Conservation (phyloP, 1,140 invertebrate genomes). For the Platyura marginata region DNA sequence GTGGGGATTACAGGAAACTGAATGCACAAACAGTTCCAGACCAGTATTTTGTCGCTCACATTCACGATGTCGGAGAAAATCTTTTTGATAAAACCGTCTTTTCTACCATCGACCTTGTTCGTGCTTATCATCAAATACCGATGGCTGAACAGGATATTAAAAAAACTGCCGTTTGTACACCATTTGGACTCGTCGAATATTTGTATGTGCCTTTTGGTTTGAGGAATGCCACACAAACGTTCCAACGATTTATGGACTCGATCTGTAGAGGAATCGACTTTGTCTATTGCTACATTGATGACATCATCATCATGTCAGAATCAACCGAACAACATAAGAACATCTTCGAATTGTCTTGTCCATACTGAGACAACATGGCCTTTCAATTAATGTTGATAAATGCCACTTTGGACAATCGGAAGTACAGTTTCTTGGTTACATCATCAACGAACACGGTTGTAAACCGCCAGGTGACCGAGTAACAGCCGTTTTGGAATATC, state of each 20-base stretch:
- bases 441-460: slow-evolving; percentile 5
- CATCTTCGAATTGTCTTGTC: slow-evolving; percentile 10
- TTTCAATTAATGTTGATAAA: slow-evolving; percentile 13
- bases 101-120: slow-evolving; percentile 25
- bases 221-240: slow-evolving; percentile 20
- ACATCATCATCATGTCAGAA: slow-evolving; percentile 19
- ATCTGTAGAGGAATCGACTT: slow-evolving; percentile 17
- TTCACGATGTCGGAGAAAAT: slow-evolving; percentile 14
- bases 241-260: slow-evolving; percentile 30
- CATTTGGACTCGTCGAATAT: slow-evolving; percentile 16
- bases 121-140: slow-evolving; percentile 31
- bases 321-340: slow-evolving; percentile 11
- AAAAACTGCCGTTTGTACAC: slow-evolving; percentile 21
- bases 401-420: slow-evolving; percentile 10
- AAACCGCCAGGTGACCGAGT: slow-evolving; percentile 10
- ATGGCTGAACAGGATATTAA: slow-evolving; percentile 16
- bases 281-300: slow-evolving; percentile 17
- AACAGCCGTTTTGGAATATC: slow-evolving; percentile 7
- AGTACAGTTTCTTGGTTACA: slow-evolving; percentile 11
- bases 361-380: slow-evolving; percentile 6
- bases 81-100: slow-evolving; percentile 24
- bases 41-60: slow-evolving; percentile 13
- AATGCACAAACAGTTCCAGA: slow-evolving; percentile 24
- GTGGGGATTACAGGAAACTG: slow-evolving; percentile 26
- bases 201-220: no score